A percentile compares a stretch with the other conserved stretches of the same genome.
Conservation (phyloP, 2,113 vertebrate species). For the Corydoras maculifer region DNA sequence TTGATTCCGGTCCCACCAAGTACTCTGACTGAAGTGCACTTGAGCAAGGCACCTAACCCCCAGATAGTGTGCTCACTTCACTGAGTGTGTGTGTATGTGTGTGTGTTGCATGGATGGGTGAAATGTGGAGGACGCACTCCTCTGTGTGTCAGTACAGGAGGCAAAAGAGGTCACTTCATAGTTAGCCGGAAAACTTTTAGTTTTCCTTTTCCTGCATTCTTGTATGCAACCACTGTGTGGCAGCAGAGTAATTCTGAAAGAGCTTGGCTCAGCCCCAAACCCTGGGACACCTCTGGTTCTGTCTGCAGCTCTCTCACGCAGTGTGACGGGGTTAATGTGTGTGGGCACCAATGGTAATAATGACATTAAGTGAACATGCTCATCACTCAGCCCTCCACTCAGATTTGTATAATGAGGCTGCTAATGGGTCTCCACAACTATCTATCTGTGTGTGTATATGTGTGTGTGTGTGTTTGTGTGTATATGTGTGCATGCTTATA, state of each 20-base stretch:
- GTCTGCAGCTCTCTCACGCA: neutral
- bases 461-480: conserved; percentile 8
- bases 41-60: too few relatives aligned
- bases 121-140: too few relatives aligned
- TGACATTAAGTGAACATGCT: conserved; percentile 27
- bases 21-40: too few relatives aligned
- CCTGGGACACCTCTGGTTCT: neutral
- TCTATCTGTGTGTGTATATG: conserved; percentile 1
- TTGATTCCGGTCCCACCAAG: too few relatives aligned
- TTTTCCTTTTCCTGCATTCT: conserved; percentile 12
- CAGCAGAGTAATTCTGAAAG: conserved; percentile 50
- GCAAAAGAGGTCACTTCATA: too few relatives aligned
- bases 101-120: too few relatives aligned
- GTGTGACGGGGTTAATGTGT: conserved; percentile 23
- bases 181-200: neutral
- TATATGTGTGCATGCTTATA: conserved; percentile 10
- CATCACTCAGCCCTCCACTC: conserved; percentile 16
- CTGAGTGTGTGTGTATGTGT: too few relatives aligned
- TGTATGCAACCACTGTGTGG: conserved; percentile 53
- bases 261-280: neutral
- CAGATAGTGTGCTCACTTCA: too few relatives aligned
- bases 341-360: conserved; percentile 23
- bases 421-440: conserved; percentile 1
- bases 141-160: too few relatives aligned
- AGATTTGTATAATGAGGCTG: conserved; percentile 9